Base-by-base conservation (phyloP, 92 coral and sea anemone genomes). In the Zoanthus solanderi region DNA sequence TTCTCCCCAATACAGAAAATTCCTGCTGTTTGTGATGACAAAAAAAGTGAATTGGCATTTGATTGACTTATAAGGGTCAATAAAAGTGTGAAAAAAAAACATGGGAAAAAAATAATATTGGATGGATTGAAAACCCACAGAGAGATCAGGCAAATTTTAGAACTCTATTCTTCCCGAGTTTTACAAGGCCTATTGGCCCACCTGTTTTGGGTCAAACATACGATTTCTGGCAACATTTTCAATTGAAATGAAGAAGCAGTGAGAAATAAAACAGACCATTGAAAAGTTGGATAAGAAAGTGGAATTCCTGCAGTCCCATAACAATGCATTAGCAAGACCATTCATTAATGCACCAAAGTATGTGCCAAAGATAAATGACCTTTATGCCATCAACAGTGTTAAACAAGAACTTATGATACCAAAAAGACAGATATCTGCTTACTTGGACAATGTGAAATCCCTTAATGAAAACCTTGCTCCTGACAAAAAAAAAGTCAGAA, bases 141-240 rank as follows among this genome's bases (percentile, higher is more conserved):
- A 50, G 83, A 78, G 53, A 54, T 9, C 71, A 0, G 71, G 83
- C 71, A 60, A 78, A 58, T 78, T 78, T 78, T 57, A 78, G 6
- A 78, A 54, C 48, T 78, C 46, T 18, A 29, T 78, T 78, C 46
- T 78, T 18, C 83, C 68, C 11, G 52, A 78, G 83, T 78, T 78
- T 32, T 78, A 50, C 83, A 9, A 78, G 71, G 83, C 46, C 3
- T 78, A 78, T 31, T 78, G 45, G 83, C 48, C 83, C 44, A 78
- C 15, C 69, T 78, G 69, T 13, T 29, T 34, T 78, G 83, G 69
- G 30, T 78, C 71, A 2, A 30, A 18, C 23, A 32, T 12, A 78
- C 9, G 11, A 29, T 78, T 78, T 11, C 53, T 69, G 30, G 69
- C 83, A 78, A 48, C 83, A 1, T 78, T 50, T 58, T 34, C 53